These are phyloP conservation scores for Amphilophus citrinellus DNA, from an alignment of 2,113 vertebrate species.

Conservation along the genomic window DNA sequence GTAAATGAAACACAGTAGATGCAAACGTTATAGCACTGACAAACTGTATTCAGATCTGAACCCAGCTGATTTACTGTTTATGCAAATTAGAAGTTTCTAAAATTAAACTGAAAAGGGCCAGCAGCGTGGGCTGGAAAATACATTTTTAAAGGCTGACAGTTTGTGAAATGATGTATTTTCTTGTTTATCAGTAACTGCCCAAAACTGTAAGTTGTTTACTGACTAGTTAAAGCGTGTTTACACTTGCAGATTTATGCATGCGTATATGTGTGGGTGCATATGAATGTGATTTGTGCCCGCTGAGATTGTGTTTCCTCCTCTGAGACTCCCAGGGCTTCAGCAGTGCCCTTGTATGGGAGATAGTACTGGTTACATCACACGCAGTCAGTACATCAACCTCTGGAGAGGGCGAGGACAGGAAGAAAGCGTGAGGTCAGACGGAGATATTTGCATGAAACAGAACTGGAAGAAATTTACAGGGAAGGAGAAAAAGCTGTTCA, in stretches of 20 bases:
- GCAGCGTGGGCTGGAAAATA: background rate
- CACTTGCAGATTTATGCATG: slow-evolving; percentile 10
- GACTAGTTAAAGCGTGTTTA: slow-evolving; percentile 13
- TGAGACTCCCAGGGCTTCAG: slow-evolving; percentile 6
- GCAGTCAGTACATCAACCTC: slow-evolving; percentile 1
- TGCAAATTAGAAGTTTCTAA: slow-evolving; percentile 13
- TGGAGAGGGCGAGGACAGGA: background rate
- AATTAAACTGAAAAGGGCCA: background rate
- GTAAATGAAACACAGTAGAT: background rate
- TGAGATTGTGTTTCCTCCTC: slow-evolving; percentile 22
- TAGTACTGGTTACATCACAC: slow-evolving; percentile 12
- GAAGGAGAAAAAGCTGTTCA: background rate
- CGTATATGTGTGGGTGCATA: background rate
- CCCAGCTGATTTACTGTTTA: background rate
- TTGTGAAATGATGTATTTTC: background rate
- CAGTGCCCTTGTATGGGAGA: slow-evolving; percentile 18
- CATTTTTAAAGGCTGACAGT: background rate
- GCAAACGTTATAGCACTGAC: background rate
- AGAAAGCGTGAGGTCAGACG: slow-evolving; percentile 17
- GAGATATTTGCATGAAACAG: slow-evolving; percentile 23
- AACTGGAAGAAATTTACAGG: slow-evolving; percentile 16
- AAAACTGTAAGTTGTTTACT: slow-evolving; percentile 14
- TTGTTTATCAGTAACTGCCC: slow-evolving; percentile 23
- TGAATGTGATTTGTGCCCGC: slow-evolving; percentile 18
- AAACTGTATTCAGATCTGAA: background rate